phyloP scores from a whole-genome alignment of 2,113 vertebrate genomes.

The Takifugu flavidus region DNA sequence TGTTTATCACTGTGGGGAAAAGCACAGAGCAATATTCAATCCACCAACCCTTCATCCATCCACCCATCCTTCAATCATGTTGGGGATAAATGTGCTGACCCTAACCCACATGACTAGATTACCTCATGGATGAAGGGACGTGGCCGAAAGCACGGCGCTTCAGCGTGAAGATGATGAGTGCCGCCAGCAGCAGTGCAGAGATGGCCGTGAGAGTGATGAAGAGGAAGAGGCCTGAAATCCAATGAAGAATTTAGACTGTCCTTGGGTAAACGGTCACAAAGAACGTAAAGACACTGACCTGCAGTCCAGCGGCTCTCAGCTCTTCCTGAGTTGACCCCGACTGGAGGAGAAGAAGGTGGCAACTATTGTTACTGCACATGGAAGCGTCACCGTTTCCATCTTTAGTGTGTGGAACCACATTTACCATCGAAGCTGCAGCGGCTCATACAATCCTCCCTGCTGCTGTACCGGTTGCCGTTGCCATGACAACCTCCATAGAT shows the following conservation, averaged over 20 bases:
- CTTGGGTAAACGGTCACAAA: no score
- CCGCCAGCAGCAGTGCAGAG: slow-evolving; percentile 54
- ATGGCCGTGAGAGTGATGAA: slow-evolving; percentile 59
- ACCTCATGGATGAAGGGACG: slow-evolving; percentile 22
- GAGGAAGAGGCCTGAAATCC: slow-evolving; percentile 63
- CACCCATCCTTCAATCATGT: not conserved
- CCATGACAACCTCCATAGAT: slow-evolving; percentile 69
- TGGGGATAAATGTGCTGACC: not conserved
- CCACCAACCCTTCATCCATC: not conserved
- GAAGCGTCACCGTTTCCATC: no score
- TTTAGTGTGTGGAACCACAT: not conserved
- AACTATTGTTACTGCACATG: not conserved
- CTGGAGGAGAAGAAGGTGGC: slow-evolving; percentile 5
- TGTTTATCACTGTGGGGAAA: slow-evolving; percentile 63
- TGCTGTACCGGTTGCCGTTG: slow-evolving; percentile 65
- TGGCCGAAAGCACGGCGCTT: slow-evolving; percentile 23
- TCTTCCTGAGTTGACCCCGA: not conserved
- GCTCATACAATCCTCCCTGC: slow-evolving; percentile 54
- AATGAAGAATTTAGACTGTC: not conserved
- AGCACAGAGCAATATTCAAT: not conserved
- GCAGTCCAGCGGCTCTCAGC: slow-evolving; percentile 49
- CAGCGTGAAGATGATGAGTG: slow-evolving; percentile 56
- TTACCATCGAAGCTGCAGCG: slow-evolving; percentile 48
- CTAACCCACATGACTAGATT: not conserved
- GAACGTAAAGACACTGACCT: slow-evolving; percentile 42